Evolutionary conservation across 2,113 vertebrate genomes (phyloP), one percentile per base, ranked within the genome.

Genomic region (Fregetta grallaria): DNA sequence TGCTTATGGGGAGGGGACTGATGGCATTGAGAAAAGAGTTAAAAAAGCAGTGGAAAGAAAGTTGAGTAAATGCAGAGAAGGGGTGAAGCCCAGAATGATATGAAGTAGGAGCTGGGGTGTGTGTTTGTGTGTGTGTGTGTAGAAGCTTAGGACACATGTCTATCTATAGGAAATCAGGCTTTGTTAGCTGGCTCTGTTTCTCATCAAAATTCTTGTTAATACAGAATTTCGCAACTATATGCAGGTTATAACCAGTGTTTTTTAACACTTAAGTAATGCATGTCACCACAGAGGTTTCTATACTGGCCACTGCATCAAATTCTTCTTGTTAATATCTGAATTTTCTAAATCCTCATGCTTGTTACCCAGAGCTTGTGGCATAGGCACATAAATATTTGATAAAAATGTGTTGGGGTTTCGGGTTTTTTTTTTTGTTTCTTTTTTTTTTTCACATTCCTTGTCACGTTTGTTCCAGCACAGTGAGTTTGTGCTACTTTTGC

Each of bases 401-500:
- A 13, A 56, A 29, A 44, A 5, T 19, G 13, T 2, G 13, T 42
- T 40, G 2, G 53, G 13, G 45, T 9, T 44, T n/a, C 10, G 38
- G 8, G 38, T 38, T 8, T 38, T 8, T 38, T 38, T 38, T 38
- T 6, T 21, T 25, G n/a, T n/a, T n/a, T n/a, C n/a, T 13, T 9
- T 22, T n/a, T 17, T n/a, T 16, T 44, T 42, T 26, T 59, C 66
- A 36, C 21, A 6, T 87, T 82, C 30, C 47, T 80, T 65, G 36
- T 81, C 30, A 23, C 7, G 0, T 87, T 91, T 94, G 68, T 96
- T 96, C 52, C 76, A 85, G 56, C 49, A 75, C 84, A 79, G 40
- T 90, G 62, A 91, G 27, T 92, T 85, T 87, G 45, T 94, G 53
- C 84, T 91, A 42, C 70, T 95, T 96, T 76, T 90, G 81, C 70